Evolutionary conservation across 2,113 vertebrate genomes (phyloP).

Genomic region (Numida meleagris): DNA sequence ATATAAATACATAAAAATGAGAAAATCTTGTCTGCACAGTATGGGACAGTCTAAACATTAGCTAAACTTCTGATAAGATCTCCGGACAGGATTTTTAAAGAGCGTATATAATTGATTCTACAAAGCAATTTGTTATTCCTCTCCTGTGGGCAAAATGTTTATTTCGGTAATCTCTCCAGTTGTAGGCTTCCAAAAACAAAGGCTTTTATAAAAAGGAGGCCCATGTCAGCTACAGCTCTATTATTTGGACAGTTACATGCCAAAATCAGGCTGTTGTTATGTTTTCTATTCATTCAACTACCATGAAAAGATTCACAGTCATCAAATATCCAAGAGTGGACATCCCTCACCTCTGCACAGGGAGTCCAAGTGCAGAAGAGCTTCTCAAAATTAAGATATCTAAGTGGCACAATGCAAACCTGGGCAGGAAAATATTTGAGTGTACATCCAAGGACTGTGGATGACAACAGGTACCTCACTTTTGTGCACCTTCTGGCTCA

Average conservation of each 20-base stretch:
- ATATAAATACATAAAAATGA: not conserved
- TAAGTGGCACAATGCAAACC: not conserved
- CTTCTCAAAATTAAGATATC: not conserved
- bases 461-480: not conserved
- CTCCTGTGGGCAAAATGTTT: constrained; percentile 12
- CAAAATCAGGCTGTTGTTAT: not conserved
- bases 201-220: not conserved
- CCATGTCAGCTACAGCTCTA: constrained; percentile 3
- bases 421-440: not conserved
- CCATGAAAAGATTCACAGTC: not conserved
- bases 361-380: not conserved
- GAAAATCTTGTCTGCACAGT: not conserved
- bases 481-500: not conserved
- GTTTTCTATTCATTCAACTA: not conserved
- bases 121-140: constrained; percentile 2
- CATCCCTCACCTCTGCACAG: not conserved
- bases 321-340: not conserved
- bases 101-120: not conserved
- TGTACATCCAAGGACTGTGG: not conserved
- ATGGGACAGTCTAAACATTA: not conserved
- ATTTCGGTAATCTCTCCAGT: not conserved
- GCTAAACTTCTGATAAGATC: not conserved
- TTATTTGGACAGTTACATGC: not conserved
- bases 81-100: not conserved
- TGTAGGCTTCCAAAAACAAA: constrained; percentile 17